Evolutionary conservation across 2,113 vertebrate species (phyloP), one percentile per base, ranked within the genome.

Genomic region (Prionailurus viverrinus): DNA sequence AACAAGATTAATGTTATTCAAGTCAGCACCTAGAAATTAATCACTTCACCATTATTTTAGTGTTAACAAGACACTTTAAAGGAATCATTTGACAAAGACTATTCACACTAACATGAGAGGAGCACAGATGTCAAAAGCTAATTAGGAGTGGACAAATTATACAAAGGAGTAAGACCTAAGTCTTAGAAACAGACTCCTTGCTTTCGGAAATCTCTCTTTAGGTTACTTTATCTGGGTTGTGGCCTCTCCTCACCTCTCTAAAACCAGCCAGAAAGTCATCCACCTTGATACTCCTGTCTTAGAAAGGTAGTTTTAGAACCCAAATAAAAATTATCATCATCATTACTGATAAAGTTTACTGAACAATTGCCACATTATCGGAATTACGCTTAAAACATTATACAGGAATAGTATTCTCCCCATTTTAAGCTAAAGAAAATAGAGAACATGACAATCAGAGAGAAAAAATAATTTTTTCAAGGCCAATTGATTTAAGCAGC

Each of bases 21-120:
- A 94, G 31, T 65, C 78, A 82, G 63, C 33, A 89, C 81, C 78
- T 83, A 86, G 85, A 96, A 97, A 92, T 96, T 92, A 96, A 97
- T 97, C 73, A 95, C 73, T 78, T 96, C 55, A 87, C 41, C 51
- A 45, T 91, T 90, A 94, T 90, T 89, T 97, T 91, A 91, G 51
- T 84, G 83, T 90, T 97, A 97, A 97, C 41, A 95, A 96, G 96
- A 94, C 51, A 80, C 48, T 39, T 92, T 39, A 74, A 80, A 78
- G 15, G 68, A 95, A 94, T 96, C 36, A 90, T 82, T 78, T 80
- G 97, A 96, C 74, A 97, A 85, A 96, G 36, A 83, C 41, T 74
- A 33, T 95, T 96, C 87, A 95, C 27, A 51, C 41, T 98, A 48
- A 96, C 84, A 58, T 55, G 36, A 97, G 74, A 85, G 76, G 93